Evolutionary conservation across 1,140 invertebrate genomes (phyloP).

Genomic region (Rhyacophila brunnea): DNA sequence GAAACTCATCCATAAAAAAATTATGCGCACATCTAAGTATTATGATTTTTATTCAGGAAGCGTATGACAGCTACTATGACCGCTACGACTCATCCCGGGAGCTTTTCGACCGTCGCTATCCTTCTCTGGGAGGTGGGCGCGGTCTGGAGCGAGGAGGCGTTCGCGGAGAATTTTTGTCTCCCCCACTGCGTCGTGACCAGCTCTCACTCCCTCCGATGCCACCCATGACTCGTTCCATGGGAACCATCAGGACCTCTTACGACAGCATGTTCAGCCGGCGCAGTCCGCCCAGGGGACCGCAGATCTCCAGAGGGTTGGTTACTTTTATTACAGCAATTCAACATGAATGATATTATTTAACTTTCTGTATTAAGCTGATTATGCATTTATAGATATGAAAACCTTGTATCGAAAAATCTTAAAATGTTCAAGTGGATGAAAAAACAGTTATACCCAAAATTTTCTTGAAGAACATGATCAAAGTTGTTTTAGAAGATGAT

Average conservation of each 20-base stretch:
- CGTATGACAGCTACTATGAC: constrained; percentile 79
- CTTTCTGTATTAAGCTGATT: no score
- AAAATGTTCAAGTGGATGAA: no score
- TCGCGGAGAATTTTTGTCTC: constrained; percentile 64
- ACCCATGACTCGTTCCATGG: constrained; percentile 56
- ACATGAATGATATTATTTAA: no score
- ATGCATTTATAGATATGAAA: no score
- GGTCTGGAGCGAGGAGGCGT: constrained; percentile 61
- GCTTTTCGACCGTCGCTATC: constrained; percentile 75
- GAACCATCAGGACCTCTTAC: constrained; percentile 64
- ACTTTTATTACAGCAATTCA: no score
- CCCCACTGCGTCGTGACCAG: constrained; percentile 63
- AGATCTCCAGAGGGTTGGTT: constrained; percentile 51
- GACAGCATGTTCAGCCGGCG: constrained; percentile 77
- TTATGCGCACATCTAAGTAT: no score
- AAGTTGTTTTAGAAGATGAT: no score
- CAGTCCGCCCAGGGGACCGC: constrained; percentile 63
- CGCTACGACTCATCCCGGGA: constrained; percentile 72
- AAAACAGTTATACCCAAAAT: no score
- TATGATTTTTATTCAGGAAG: constrained; percentile 56
- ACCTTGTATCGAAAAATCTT: no score
- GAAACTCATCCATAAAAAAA: no score
- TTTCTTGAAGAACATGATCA: no score
- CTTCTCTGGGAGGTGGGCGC: constrained; percentile 62
- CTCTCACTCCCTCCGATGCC: constrained; percentile 64